Conservation (phyloP, 2,113 vertebrate species). For the Numenius arquata region DNA sequence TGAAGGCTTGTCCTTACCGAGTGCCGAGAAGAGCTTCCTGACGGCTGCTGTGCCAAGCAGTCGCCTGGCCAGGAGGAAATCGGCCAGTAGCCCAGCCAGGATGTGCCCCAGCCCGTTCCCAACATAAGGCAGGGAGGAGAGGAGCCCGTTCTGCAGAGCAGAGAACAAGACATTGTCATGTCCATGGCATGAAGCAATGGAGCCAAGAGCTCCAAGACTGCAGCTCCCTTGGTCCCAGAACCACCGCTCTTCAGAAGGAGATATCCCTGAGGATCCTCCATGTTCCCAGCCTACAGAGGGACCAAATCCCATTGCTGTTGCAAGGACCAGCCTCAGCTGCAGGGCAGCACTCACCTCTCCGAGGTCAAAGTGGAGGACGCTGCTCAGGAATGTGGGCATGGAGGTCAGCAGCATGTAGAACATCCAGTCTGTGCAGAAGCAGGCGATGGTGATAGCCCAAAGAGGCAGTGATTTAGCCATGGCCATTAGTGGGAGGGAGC, state of each 20-base stretch:
- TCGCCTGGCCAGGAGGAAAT: slow-evolving; percentile 69
- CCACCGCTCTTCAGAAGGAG: neutral
- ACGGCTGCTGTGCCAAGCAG: slow-evolving; percentile 66
- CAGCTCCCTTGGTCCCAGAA: neutral
- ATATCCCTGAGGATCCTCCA: neutral
- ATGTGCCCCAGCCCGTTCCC: slow-evolving; percentile 54
- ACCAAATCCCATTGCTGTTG: neutral
- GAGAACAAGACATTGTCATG: neutral
- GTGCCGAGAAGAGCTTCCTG: slow-evolving; percentile 78
- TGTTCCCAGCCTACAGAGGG: neutral
- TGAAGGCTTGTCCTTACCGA: slow-evolving; percentile 57
- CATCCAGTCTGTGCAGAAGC: slow-evolving; percentile 79
- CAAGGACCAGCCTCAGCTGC: neutral
- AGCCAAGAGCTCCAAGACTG: neutral
- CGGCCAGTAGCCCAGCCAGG: slow-evolving; percentile 67
- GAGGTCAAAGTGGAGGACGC: slow-evolving; percentile 76
- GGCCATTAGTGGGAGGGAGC: slow-evolving; percentile 70
- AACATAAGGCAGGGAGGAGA: slow-evolving; percentile 76
- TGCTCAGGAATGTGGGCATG: slow-evolving; percentile 81
- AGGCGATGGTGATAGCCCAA: slow-evolving; percentile 77
- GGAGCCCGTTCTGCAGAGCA: slow-evolving; percentile 70
- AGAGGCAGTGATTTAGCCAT: slow-evolving; percentile 77
- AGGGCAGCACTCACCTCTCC: slow-evolving; percentile 60
- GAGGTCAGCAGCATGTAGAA: slow-evolving; percentile 75
- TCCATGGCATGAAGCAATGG: fast-evolving